phyloP scores from a whole-genome alignment of 2,113 vertebrate genomes.

The Beaufortia kweichowensis region DNA sequence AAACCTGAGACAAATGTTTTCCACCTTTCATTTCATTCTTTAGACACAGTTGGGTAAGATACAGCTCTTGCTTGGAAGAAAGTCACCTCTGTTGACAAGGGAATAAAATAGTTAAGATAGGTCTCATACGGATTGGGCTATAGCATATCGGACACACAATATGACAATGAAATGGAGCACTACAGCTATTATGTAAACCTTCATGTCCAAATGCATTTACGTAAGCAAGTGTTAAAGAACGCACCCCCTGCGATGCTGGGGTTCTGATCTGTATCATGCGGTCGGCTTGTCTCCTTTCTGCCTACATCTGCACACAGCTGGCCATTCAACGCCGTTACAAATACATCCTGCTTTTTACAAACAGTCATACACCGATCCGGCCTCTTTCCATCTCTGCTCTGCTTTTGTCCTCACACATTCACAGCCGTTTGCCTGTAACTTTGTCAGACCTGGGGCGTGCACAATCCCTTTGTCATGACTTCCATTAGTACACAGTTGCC shows the following conservation, averaged over 20 bases:
- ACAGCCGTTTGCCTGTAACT: slow-evolving; percentile 47
- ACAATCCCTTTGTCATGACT: slow-evolving; percentile 53
- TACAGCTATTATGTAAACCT: slow-evolving; percentile 62
- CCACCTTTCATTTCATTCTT: no score
- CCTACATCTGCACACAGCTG: slow-evolving; percentile 16
- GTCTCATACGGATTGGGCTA: slow-evolving; percentile 35
- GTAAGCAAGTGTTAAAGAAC: slow-evolving; percentile 42
- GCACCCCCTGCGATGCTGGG: slow-evolving; percentile 13
- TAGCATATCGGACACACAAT: slow-evolving; percentile 45
- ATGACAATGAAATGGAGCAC: slow-evolving; percentile 48
- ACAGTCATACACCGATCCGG: background rate
- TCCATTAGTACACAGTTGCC: slow-evolving; percentile 59
- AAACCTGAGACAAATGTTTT: no score
- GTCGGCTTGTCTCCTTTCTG: slow-evolving; percentile 2
- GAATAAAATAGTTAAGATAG: slow-evolving; percentile 14
- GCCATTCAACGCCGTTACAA: slow-evolving; percentile 23
- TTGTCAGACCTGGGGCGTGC: slow-evolving; percentile 55
- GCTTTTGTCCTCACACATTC: slow-evolving; percentile 43
- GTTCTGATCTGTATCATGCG: slow-evolving; percentile 14
- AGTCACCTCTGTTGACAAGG: slow-evolving; percentile 15
- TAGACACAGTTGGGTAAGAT: no score
- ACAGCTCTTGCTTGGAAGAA: no score
- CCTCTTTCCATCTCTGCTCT: slow-evolving; percentile 27
- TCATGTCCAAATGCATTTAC: slow-evolving; percentile 55
- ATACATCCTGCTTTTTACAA: slow-evolving; percentile 1